Percentiles rank a stretch among this genome's conserved stretches.
Conservation (phyloP, 2,113 vertebrate genomes). For the Ciconia boyciana region DNA sequence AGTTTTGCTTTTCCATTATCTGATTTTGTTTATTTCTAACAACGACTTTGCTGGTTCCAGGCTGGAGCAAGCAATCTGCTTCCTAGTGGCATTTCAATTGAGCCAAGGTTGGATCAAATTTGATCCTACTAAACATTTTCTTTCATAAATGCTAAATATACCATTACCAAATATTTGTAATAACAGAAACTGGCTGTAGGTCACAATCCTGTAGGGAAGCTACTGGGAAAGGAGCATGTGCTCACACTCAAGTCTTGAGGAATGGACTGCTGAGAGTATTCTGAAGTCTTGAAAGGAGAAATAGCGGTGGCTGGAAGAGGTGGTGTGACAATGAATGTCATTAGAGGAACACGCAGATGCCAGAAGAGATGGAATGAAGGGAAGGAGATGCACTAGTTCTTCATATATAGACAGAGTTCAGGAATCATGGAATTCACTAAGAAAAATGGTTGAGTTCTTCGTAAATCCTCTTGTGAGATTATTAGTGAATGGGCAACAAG, state of each 20-base stretch:
- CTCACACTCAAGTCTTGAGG: background rate
- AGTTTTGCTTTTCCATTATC: background rate
- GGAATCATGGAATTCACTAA: background rate
- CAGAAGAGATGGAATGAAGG: background rate
- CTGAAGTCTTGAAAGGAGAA: background rate
- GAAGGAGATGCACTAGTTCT: background rate
- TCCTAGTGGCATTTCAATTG: background rate
- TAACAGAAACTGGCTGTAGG: background rate
- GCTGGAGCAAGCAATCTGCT: background rate
- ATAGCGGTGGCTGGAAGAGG: background rate
- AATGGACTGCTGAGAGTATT: background rate
- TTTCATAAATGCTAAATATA: background rate
- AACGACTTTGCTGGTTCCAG: background rate
- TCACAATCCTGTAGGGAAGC: background rate
- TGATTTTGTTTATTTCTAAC: background rate
- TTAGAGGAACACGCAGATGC: background rate
- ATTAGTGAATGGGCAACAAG: background rate
- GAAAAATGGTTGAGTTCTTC: background rate
- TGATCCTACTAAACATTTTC: background rate
- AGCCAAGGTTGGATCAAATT: background rate
- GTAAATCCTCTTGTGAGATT: background rate
- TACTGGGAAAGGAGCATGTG: background rate
- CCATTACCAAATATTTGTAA: background rate
- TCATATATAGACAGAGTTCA: background rate
- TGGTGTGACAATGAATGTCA: background rate